These are phyloP conservation scores for Euschistus heros DNA, from an alignment of 1,140 invertebrate genomes.

Conservation along the genomic window DNA sequence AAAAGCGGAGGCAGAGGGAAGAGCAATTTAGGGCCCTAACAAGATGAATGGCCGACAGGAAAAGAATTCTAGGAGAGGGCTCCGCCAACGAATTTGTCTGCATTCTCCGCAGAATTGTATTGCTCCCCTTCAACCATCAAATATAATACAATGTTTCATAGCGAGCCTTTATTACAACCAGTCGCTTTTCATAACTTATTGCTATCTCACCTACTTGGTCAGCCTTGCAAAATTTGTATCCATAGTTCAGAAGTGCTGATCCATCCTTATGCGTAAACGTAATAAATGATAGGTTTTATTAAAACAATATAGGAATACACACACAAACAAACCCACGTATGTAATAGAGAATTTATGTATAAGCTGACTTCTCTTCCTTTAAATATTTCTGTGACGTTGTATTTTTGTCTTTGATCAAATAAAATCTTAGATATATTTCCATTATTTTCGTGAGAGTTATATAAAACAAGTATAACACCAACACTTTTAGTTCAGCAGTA, in stretches of 20 bases:
- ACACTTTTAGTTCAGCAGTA: no score
- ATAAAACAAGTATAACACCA: no score
- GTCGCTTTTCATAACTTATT: background rate
- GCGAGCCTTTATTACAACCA: background rate
- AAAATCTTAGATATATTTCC: no score
- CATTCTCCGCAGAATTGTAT: conserved; percentile 9
- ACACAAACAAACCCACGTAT: no score
- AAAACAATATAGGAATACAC: no score
- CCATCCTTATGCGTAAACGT: no score
- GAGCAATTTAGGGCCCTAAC: conserved; percentile 6
- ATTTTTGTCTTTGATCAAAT: no score
- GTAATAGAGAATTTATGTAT: no score
- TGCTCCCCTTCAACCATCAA: conserved; percentile 2
- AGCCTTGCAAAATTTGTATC: background rate
- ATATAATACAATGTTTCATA: conserved; percentile 10
- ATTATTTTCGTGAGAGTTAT: no score
- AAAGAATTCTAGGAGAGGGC: conserved; percentile 3
- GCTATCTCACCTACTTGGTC: conserved; percentile 1
- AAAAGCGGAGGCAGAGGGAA: background rate
- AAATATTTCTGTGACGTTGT: no score
- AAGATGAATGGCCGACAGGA: conserved; percentile 9
- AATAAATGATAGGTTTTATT: no score
- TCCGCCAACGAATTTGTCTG: conserved; percentile 1
- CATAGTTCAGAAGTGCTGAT: background rate
- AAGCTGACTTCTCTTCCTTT: no score